Conservation (phyloP, 2,797 vertebrate species). For the Poliocrania exsul region DNA sequence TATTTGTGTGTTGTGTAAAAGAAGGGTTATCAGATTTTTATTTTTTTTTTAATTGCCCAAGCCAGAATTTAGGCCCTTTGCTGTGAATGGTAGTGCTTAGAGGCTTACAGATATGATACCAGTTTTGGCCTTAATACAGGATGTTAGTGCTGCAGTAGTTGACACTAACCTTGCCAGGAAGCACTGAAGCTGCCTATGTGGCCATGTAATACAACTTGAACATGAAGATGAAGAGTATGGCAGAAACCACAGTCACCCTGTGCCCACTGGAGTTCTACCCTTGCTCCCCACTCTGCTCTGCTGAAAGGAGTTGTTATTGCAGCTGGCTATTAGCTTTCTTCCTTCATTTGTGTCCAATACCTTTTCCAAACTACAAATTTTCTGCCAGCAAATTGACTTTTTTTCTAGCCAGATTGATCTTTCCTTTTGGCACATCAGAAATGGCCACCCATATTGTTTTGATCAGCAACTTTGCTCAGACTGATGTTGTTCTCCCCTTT, state of each 20-base stretch:
- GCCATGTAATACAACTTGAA: neutral
- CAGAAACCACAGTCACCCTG: neutral
- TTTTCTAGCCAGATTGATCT: neutral
- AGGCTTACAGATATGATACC: accelerated
- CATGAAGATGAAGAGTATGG: neutral
- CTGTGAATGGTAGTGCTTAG: neutral
- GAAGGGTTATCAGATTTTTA: neutral
- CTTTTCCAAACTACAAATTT: neutral
- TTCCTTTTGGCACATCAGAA: neutral
- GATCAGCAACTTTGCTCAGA: neutral
- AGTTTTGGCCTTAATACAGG: neutral
- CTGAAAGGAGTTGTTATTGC: neutral
- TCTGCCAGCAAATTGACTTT: neutral
- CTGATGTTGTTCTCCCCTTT: neutral
- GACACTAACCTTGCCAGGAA: neutral
- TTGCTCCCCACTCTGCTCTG: neutral
- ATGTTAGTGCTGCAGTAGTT: accelerated
- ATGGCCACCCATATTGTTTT: neutral
- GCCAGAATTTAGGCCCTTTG: neutral
- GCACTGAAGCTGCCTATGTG: accelerated
- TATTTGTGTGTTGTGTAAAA: neutral
- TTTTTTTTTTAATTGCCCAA: neutral
- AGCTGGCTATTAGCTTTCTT: neutral
- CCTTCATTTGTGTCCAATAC: neutral
- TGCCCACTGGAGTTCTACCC: too few species aligned